Evolutionary conservation across 2,113 vertebrate genomes (phyloP), one percentile per base, ranked within the genome.

Genomic region (Epinephelus cyanopodus): DNA sequence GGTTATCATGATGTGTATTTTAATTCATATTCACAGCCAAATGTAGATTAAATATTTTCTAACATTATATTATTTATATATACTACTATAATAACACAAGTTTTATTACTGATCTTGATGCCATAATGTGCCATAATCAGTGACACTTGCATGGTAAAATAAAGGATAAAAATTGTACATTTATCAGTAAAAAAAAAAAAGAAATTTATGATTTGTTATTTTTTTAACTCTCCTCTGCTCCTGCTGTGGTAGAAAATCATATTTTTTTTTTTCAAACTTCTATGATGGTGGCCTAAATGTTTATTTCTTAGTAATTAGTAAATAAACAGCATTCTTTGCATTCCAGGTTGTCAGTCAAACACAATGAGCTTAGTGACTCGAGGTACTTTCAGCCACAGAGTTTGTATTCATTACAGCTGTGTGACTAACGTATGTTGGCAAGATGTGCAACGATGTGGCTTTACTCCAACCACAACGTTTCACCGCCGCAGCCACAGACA

Each of bases 401-500:
- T 81, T 73, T 69, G 71, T 65, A 37, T 47, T 82, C 58, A 83
- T 73, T 15, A 50, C 53, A 71, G 14, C 73, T 73, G 84, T 73
- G 84, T 60, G 83, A 74, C 82, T 74, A 70, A 79, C 66, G 5
- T 58, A 60, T 61, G 85, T 70, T 87, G 87, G 84, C 86, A 77
- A 74, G 76, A 72, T 13, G 74, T 81, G 63, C 68, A 86, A 65
- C 62, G 18, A 23, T 66, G 87, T 82, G 86, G 89, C 81, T 89
- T 81, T 13, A 45, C 87, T 86, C 83, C 81, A 75, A 88, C 89
- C 90, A 9, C 91, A 75, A 10, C 3, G 56, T 64, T 63, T 79
- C 73, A 83, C 83, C 66, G 61, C 90, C 1, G 56, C 61, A 45
- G 80, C 90, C 89, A 75, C 89, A 92, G 87, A 89, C 87, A 79